These are phyloP conservation scores for Tetraneura akinire DNA, from an alignment of 1,140 invertebrate species.

Conservation along the genomic window DNA sequence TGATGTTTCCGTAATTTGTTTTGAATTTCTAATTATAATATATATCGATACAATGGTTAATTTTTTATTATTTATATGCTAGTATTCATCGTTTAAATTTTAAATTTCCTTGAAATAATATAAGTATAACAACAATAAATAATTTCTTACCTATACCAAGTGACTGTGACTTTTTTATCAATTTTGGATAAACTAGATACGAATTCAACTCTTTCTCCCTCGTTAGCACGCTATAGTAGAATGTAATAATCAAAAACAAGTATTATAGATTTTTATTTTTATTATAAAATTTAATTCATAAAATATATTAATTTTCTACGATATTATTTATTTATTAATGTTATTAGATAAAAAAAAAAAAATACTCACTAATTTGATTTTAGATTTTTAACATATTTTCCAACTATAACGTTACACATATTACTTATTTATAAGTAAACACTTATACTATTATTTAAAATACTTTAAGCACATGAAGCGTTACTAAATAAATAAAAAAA, in stretches of 20 bases:
- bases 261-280: no score
- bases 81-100: no score
- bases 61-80: no score
- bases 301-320: no score
- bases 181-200: slow-evolving; percentile 70
- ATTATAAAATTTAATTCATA: no score
- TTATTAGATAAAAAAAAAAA: neutral
- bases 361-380: slow-evolving; percentile 16
- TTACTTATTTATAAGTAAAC: neutral
- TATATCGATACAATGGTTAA: no score
- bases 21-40: slow-evolving; percentile 64
- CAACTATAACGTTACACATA: neutral
- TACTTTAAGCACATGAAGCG: slow-evolving; percentile 31
- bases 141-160: slow-evolving; percentile 76
- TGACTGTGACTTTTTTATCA: slow-evolving; percentile 77
- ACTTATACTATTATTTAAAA: neutral
- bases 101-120: no score
- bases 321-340: neutral
- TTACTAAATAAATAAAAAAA: no score
- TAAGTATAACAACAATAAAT: neutral
- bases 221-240: slow-evolving; percentile 32
- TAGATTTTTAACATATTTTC: neutral
- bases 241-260: neutral
- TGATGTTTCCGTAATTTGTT: slow-evolving; percentile 70
- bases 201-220: slow-evolving; percentile 66